These are phyloP conservation scores for Arbacia lixula DNA, from an alignment of 53 echinoderm and acorn worm species.

Conservation along the genomic window DNA sequence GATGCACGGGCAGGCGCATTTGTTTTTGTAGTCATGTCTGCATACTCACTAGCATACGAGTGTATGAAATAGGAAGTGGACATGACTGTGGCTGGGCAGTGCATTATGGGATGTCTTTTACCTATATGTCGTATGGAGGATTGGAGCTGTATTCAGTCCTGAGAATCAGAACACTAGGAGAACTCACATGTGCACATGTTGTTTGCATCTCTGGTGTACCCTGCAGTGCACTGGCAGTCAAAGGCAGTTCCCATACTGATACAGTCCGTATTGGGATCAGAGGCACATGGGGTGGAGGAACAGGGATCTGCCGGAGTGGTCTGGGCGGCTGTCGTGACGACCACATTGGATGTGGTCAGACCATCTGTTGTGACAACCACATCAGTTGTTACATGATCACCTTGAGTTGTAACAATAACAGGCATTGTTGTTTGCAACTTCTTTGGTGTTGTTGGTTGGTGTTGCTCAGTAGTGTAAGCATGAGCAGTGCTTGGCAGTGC, in stretches of 20 bases:
- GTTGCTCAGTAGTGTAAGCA: too few species aligned
- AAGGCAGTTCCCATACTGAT: not conserved
- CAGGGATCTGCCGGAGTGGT: constrained; percentile 37
- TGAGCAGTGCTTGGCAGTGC: too few species aligned
- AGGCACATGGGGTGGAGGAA: constrained; percentile 11
- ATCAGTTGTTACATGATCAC: not conserved
- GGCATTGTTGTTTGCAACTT: too few species aligned
- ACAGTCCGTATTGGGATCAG: constrained; percentile 22
- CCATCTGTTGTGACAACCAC: not conserved
- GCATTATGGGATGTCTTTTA: too few species aligned
- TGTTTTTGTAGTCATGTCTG: too few species aligned
- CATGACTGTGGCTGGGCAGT: too few species aligned
- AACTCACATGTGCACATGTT: constrained; percentile 41
- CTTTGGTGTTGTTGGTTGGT: too few species aligned
- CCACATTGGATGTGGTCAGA: not conserved
- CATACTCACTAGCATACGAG: too few species aligned
- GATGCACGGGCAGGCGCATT: too few species aligned
- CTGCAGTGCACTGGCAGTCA: constrained; percentile 14
- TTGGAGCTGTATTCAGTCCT: not conserved
- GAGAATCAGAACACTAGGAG: not conserved
- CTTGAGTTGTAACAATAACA: not conserved
- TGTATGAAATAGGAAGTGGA: too few species aligned
- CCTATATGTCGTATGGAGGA: not conserved
- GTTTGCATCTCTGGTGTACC: constrained; percentile 6
- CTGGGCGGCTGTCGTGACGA: not conserved